These are phyloP conservation scores for Cololabis saira DNA, from an alignment of 2,113 vertebrate genomes.

Conservation along the genomic window DNA sequence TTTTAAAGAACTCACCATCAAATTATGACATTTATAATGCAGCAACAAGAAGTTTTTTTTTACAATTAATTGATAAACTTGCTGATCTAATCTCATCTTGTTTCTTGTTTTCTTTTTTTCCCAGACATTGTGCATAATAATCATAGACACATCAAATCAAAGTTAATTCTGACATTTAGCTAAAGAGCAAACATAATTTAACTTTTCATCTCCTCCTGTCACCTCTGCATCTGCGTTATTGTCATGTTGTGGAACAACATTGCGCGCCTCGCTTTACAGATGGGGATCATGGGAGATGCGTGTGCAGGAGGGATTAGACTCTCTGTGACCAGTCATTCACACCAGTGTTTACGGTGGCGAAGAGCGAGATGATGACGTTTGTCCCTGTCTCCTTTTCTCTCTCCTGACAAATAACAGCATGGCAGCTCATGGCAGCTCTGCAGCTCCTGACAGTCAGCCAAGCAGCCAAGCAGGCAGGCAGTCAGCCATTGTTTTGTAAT, in stretches of 20 bases:
- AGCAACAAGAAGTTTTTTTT: too few relatives aligned
- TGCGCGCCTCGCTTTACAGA: slow-evolving; percentile 37
- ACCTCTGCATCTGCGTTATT: slow-evolving; percentile 36
- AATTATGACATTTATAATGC: too few relatives aligned
- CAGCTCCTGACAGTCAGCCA: slow-evolving; percentile 75
- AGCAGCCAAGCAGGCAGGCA: slow-evolving; percentile 74
- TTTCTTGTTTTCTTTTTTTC: not conserved
- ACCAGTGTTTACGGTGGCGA: slow-evolving; percentile 64
- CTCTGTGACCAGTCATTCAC: slow-evolving; percentile 65
- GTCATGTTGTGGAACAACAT: slow-evolving; percentile 56
- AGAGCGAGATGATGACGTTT: slow-evolving; percentile 64
- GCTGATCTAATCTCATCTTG: too few relatives aligned
- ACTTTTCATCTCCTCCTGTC: slow-evolving; percentile 17
- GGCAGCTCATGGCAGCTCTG: slow-evolving; percentile 61
- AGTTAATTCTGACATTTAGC: not conserved
- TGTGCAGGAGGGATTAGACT: slow-evolving; percentile 69
- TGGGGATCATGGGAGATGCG: slow-evolving; percentile 58
- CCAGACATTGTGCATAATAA: not conserved
- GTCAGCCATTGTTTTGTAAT: slow-evolving; percentile 81
- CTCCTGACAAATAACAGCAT: slow-evolving; percentile 72
- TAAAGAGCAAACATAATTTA: slow-evolving; percentile 5
- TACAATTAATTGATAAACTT: not conserved
- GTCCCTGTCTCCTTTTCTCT: slow-evolving; percentile 68
- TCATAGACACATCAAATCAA: not conserved
- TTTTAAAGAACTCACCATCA: too few relatives aligned